Base-by-base conservation (phyloP, 2,113 vertebrate genomes). In the Notarius quadriscutis region DNA sequence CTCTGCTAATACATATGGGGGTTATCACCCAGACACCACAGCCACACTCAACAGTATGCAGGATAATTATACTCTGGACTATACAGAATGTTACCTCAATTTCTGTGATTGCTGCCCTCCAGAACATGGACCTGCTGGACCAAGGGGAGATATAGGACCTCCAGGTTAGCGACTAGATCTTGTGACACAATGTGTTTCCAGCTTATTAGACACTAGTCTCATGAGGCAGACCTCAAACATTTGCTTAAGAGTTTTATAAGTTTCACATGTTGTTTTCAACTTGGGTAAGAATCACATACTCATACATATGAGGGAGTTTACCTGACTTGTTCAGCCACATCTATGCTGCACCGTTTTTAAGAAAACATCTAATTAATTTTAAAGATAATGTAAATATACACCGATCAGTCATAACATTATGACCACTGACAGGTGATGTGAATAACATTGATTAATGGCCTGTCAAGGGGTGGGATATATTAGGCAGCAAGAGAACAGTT, bases 91-190 rank as follows among this genome's bases (percentile, higher is more conserved):
- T 91, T 96, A 97, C 94, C 96, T 97, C 92, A 99, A 99, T 90
- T 97, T 98, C 92, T 99, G 98, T 67, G 97, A 97, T 67, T 99
- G 98, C 91, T 99, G 98, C 91, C 94, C 95, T 0, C 93, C 96
- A 1, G 81, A 93, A 6, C 77, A 63, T 14, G 97, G 97, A 0
- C 95, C 94, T 51, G 95, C 91, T 82, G 98, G 97, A 50, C 93
- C 93, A n/a, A 95, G 93, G 0, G 98, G 97, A 65, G 93, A 96
- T 0, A 93, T 81, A 48, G 98, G 98, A 69, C 87, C 93, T 27
- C 89, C 94, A 97, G 98, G 98, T 99, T 96, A 1, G 69, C 25
- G 6, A 0, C 41, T 48, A 41, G 7, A 62, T 41, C 20, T 34
- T 11, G 18, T 25, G 27, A 58, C 50, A 57, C 12, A 81, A 5